Evolutionary conservation across 30 jellyfish, hydroid and myxozoan species (phyloP).

Genomic region (Pelagia noctiluca): DNA sequence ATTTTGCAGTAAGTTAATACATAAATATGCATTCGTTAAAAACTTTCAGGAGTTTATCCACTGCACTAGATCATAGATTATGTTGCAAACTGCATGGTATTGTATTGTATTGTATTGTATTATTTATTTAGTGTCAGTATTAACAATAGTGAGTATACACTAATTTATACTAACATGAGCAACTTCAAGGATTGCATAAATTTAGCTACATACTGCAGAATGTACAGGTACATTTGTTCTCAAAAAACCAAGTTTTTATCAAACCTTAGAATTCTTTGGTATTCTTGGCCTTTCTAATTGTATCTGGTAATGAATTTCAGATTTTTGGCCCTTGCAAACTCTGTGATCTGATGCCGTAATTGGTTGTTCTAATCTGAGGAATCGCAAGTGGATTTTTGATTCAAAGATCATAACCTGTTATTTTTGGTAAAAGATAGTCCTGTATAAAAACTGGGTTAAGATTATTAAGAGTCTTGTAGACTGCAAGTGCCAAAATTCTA

Average conservation of each 20-base stretch:
- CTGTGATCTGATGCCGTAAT: conserved; percentile 8
- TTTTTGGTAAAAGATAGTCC: not conserved
- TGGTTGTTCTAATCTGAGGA: not conserved
- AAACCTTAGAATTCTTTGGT: not conserved
- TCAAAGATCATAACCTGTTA: not conserved
- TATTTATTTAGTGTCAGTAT: too few species aligned
- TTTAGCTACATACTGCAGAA: too few species aligned
- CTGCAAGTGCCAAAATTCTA: not conserved
- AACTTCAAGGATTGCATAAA: too few species aligned
- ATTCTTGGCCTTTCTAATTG: not conserved
- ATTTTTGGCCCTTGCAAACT: conserved; percentile 16
- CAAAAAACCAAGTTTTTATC: not conserved
- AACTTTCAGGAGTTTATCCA: too few species aligned
- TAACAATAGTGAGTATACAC: too few species aligned
- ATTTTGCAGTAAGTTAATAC: too few species aligned
- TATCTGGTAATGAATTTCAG: conserved; percentile 1
- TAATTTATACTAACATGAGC: too few species aligned
- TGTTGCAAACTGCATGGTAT: too few species aligned
- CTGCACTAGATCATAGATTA: too few species aligned
- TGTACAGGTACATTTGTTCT: not conserved
- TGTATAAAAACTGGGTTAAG: not conserved
- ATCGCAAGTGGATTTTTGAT: not conserved
- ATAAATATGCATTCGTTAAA: too few species aligned
- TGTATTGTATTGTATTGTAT: too few species aligned
- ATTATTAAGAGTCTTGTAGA: not conserved